Base-by-base conservation (phyloP, 2,888 invertebrate genomes). In the Pecten maximus region DNA sequence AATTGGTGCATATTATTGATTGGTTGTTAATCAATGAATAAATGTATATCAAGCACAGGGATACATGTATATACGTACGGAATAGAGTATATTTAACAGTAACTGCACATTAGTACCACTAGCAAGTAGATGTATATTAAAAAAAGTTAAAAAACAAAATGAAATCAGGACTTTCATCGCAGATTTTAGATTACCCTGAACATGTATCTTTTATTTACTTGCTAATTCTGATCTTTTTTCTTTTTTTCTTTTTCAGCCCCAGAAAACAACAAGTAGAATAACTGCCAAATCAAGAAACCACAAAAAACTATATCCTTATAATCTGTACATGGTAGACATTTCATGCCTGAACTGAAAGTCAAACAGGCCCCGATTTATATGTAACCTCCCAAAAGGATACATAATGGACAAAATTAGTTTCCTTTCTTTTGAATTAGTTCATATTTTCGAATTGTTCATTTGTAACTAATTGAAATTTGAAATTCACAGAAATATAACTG, bases 291-390 rank as follows among this genome's bases (percentile, higher is more conserved):
- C 88, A 40, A 89, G 91, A 89, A 91, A 92, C 88, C 91, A 87
- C 48, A 94, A 94, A 92, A 93, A 74, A 35, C 28, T 93, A 95
- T 95, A 95, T 95, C 94, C 94, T 94, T 94, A 74, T 35, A 74
- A 35, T 74, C 28, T 35, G 48, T 48, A 87, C 35, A 28, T 35
- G 40, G 4, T 39, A 19, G 16, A 87, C 60, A 44, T 48, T 88
- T 91, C 91, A 91, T 92, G 90, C 91, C 90, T 23, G 8, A 88
- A 40, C 87, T 40, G 19, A 40, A 60, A 60, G 87, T 19, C 28
- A 60, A 89, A 87, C 16, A 40, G 44, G 74, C 10, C 19, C 2
- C 15, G 50, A 10, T 44, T n/a, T n/a, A n/a, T n/a, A n/a, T n/a
- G n/a, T n/a, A n/a, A n/a, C 44, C 44, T 44, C 44, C 12, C 44